Evolutionary conservation across 2,113 vertebrate genomes (phyloP).

Genomic region (Aplodontia rufa): DNA sequence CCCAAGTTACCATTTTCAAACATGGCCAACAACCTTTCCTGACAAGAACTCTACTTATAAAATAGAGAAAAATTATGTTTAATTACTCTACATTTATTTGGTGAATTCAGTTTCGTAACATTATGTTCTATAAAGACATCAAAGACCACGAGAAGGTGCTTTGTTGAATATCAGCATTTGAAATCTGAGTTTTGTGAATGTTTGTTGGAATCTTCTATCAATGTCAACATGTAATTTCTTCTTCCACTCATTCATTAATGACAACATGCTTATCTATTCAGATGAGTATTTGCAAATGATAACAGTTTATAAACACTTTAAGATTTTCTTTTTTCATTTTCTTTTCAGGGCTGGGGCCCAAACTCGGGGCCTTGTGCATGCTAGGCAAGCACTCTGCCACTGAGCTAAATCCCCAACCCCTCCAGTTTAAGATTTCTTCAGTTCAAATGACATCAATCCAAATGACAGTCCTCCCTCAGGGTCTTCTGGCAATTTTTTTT

Average conservation of each 20-base stretch:
- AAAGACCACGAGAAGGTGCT: background rate
- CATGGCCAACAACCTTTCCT: background rate
- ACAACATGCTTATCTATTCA: background rate
- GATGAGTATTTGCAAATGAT: background rate
- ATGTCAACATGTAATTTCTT: background rate
- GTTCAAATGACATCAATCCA: background rate
- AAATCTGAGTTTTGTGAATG: background rate
- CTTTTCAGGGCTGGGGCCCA: too few species aligned
- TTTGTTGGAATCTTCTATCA: background rate
- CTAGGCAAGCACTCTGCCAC: too few species aligned
- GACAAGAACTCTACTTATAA: background rate
- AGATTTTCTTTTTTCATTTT: too few species aligned
- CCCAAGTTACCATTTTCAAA: background rate
- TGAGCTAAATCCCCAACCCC: too few species aligned
- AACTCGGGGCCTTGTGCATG: too few species aligned
- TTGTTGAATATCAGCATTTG: background rate
- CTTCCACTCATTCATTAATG: background rate
- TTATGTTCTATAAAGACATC: conserved; percentile 21
- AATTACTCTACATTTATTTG: background rate
- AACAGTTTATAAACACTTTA: background rate
- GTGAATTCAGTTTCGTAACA: background rate
- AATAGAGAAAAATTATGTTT: background rate
- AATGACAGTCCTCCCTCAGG: background rate
- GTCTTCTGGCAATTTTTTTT: background rate
- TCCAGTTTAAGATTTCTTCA: background rate